phyloP scores from a whole-genome alignment of 1,140 invertebrate species.

The Popillia japonica region DNA sequence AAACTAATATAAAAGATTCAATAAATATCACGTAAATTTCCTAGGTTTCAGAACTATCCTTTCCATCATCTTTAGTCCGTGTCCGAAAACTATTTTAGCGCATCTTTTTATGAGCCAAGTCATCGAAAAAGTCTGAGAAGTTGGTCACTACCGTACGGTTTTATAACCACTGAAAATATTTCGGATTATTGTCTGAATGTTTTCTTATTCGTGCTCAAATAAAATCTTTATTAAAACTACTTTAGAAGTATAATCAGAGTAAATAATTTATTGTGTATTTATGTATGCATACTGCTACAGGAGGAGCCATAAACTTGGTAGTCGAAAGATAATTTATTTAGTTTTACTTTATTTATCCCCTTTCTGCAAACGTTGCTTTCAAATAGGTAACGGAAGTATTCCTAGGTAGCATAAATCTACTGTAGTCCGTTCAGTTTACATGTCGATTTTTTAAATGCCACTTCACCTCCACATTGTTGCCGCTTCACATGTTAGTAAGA shows the following conservation, averaged over 20 bases:
- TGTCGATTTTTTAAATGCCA: no score
- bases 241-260: neutral
- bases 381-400: neutral
- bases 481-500: no score
- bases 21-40: neutral
- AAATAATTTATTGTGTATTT: conserved; percentile 1
- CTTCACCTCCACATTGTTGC: no score
- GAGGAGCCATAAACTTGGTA: neutral
- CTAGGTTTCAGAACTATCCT: neutral
- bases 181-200: neutral
- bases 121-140: neutral
- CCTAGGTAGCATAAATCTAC: neutral
- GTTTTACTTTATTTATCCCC: neutral
- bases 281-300: neutral
- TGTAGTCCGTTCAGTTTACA: no score
- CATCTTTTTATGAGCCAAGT: conserved; percentile 3
- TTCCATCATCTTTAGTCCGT: neutral
- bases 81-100: neutral
- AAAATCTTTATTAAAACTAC: neutral
- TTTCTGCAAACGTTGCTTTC: neutral
- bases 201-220: neutral
- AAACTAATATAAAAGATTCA: neutral
- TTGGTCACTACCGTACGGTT: conserved; percentile 3
- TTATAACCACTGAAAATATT: conserved; percentile 4
- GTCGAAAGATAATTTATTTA: neutral